A percentile compares a stretch with the other conserved stretches of the same genome.
phyloP scores from a whole-genome alignment of 2,888 invertebrate species.

The Drosophila nr. perissopoda region DNA sequence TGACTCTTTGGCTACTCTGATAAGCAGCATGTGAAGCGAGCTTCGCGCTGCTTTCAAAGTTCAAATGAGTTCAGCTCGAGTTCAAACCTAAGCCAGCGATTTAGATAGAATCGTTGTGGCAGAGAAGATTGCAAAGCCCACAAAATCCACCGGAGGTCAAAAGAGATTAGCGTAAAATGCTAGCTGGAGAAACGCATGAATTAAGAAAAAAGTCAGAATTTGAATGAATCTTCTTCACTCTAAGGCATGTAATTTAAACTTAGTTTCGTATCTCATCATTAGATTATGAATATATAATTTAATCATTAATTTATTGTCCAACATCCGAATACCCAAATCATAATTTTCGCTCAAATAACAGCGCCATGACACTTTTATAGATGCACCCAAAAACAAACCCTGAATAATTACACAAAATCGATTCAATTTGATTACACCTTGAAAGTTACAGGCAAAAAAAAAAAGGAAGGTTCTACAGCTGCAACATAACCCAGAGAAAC shows the following conservation, averaged over 20 bases:
- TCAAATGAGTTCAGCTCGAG: constrained; percentile 45
- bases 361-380: constrained; percentile 45
- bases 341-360: constrained; percentile 40
- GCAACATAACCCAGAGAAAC: constrained; percentile 23
- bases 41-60: constrained; percentile 19
- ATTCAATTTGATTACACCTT: constrained; percentile 64
- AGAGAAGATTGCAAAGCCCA: background rate
- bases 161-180: background rate
- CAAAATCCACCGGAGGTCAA: constrained; percentile 5
- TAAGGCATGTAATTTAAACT: background rate
- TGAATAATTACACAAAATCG: constrained; percentile 59
- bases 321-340: constrained; percentile 35
- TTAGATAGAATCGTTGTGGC: constrained; percentile 16
- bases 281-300: constrained; percentile 4
- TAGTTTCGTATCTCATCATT: background rate
- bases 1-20: constrained; percentile 32
- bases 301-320: background rate
- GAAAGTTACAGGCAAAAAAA: constrained; percentile 10
- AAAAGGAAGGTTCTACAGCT: constrained; percentile 42
- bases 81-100: constrained; percentile 21
- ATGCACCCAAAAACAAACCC: constrained; percentile 30
- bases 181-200: background rate
- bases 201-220: background rate
- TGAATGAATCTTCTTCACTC: background rate
- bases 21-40: constrained; percentile 36